A percentile compares a stretch with the other conserved stretches of the same genome.
Evolutionary conservation across 23 tunicate species (phyloP).

Genomic region (Trididemnum miniatum): DNA sequence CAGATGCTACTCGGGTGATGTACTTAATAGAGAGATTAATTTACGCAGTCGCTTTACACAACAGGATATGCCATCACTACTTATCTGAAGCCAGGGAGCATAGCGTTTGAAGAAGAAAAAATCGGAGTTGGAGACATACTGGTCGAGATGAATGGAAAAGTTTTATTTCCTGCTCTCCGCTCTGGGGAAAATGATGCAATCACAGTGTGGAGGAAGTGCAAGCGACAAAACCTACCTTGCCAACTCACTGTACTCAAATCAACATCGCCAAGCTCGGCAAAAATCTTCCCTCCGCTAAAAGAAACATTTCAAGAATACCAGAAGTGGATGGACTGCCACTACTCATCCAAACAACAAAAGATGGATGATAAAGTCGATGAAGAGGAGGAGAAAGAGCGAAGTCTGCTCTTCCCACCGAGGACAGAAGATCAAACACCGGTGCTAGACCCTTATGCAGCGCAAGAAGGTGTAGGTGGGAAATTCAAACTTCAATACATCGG

Average conservation of each 20-base stretch:
- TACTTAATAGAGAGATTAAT: too few relatives aligned
- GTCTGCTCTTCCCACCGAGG: conserved; percentile 28
- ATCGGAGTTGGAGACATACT: conserved; percentile 79
- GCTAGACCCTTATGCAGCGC: conserved; percentile 62
- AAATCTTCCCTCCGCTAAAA: conserved; percentile 62
- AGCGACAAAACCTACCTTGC: conserved; percentile 56
- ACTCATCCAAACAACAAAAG: conserved; percentile 49
- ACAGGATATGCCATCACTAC: conserved; percentile 79
- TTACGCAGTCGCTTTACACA: too few relatives aligned
- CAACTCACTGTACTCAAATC: conserved; percentile 66
- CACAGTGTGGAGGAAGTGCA: conserved; percentile 70
- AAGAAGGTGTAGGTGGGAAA: conserved; percentile 58
- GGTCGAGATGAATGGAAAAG: conserved; percentile 68
- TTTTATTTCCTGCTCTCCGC: conserved; percentile 53
- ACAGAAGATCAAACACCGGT: conserved; percentile 62
- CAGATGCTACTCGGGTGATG: too few relatives aligned
- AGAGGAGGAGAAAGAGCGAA: conserved; percentile 36
- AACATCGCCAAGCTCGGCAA: conserved; percentile 46
- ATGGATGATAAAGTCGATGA: conserved; percentile 37
- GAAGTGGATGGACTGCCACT: conserved; percentile 50
- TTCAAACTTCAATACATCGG: conserved; percentile 61
- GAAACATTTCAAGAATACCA: conserved; percentile 48
- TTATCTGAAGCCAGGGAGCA: conserved; percentile 61
- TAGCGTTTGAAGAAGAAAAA: conserved; percentile 46
- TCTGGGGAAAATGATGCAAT: conserved; percentile 61